phyloP scores from a whole-genome alignment of 2,797 vertebrate species.

The Zenarchopterus dispar region DNA sequence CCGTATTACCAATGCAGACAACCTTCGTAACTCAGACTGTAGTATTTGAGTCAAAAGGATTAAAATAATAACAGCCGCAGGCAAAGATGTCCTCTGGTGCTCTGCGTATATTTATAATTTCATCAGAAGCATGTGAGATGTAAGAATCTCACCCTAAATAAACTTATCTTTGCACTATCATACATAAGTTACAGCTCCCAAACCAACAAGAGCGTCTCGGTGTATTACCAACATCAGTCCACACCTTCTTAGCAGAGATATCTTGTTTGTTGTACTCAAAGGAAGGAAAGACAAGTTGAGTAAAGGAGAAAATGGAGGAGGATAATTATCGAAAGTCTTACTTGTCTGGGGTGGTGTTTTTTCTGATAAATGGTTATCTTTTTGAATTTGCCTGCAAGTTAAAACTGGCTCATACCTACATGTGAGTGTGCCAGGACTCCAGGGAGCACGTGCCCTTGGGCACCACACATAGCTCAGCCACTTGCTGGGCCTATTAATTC shows the following conservation, averaged over 20 bases:
- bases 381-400: constrained; percentile 31
- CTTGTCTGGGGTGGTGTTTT: not conserved
- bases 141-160: not conserved
- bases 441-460: constrained; percentile 56
- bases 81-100: not conserved
- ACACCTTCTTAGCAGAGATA: not conserved
- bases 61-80: constrained; percentile 1
- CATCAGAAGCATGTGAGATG: not conserved
- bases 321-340: too few species aligned
- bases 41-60: not conserved
- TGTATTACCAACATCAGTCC: not conserved
- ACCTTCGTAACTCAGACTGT: not conserved
- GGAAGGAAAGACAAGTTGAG: not conserved
- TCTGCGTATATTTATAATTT: not conserved
- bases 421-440: constrained; percentile 58
- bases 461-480: constrained; percentile 59
- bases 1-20: not conserved
- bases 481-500: constrained; percentile 80
- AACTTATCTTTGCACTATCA: not conserved
- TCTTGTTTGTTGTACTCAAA: not conserved
- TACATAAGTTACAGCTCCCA: not conserved
- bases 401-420: constrained; percentile 37
- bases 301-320: not conserved
- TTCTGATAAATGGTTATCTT: constrained; percentile 1
- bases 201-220: not conserved